Conservation (phyloP, 2,113 vertebrate genomes). For the Epinephelus fuscoguttatus region DNA sequence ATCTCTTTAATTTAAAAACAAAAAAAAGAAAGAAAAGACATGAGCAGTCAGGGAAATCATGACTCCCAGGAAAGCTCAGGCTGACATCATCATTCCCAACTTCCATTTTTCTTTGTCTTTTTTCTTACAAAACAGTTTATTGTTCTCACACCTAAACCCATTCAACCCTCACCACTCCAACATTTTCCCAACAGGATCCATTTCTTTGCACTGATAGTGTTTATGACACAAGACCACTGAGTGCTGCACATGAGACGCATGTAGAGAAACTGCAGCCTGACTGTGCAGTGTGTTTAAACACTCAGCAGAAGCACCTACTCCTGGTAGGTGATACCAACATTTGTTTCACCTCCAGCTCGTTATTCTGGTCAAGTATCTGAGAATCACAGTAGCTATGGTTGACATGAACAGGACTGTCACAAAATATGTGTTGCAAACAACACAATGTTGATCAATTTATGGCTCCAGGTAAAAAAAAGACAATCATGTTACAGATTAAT, state of each 20-base stretch:
- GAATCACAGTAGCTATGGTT: slow-evolving; percentile 59
- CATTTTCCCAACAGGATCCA: slow-evolving; percentile 30
- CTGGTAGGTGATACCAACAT: slow-evolving; percentile 61
- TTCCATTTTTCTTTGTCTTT: slow-evolving; percentile 52
- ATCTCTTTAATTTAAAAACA: slow-evolving; percentile 76
- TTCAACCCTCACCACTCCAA: slow-evolving; percentile 43
- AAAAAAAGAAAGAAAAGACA: slow-evolving; percentile 70
- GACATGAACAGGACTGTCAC: slow-evolving; percentile 21
- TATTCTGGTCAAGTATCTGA: slow-evolving; percentile 69
- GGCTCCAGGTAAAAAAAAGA: slow-evolving; percentile 24
- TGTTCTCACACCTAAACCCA: slow-evolving; percentile 43
- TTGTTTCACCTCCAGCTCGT: slow-evolving; percentile 41
- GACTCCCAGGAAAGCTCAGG: slow-evolving; percentile 77
- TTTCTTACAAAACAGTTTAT: slow-evolving; percentile 72
- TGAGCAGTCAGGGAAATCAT: slow-evolving; percentile 73
- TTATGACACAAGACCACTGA: slow-evolving; percentile 31
- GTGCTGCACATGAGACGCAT: slow-evolving; percentile 27
- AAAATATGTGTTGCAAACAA: slow-evolving; percentile 14
- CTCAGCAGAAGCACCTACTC: slow-evolving; percentile 58
- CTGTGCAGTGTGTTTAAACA: slow-evolving; percentile 7
- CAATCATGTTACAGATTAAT: slow-evolving; percentile 19
- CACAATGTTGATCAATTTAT: slow-evolving; percentile 9
- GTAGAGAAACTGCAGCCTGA: slow-evolving; percentile 28
- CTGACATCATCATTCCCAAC: slow-evolving; percentile 52
- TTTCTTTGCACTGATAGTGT: slow-evolving; percentile 23